Evolutionary conservation across 2,888 invertebrate species (phyloP), one percentile per base, ranked within the genome.

Genomic region (Taenaris catops): DNA sequence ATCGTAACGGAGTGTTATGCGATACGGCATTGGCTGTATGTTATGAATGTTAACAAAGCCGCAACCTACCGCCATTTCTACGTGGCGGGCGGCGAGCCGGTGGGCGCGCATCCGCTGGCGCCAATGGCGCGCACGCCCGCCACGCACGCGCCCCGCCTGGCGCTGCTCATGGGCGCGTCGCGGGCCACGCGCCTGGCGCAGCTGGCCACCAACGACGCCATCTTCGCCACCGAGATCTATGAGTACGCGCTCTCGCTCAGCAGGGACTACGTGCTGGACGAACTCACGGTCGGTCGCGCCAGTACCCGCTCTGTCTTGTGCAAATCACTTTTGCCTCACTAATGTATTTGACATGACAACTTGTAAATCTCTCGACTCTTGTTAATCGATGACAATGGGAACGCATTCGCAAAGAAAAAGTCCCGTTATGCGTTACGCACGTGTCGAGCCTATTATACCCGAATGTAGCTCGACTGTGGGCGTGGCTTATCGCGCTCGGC

Each of bases 41-140:
- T 3, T n/a, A 16, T 16, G 1, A 3, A 16, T 16, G 3, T 16
- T n/a, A n/a, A n/a, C n/a, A n/a, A n/a, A n/a, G n/a, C n/a, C n/a
- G n/a, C n/a, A n/a, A n/a, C n/a, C n/a, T n/a, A n/a, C n/a, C 98
- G 99, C 73, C 97, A 99, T 78, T 98, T 98, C 75, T 98, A 98
- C 87, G 84, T 99, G 56, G 92, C 97, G 80, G 96, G 94, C 1
- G 93, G 94, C 55, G 89, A 90, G 41, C 89, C 86, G 28, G 88
- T 91, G 68, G 81, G 88, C 10, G 68, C 58, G 20, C 81, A 83
- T 74, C 76, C 42, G 55, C 70, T 57, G 18, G 45, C 35, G 70
- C 44, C 68, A 63, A 60, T 41, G 40, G 31, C 29, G 38, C 64
- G 49, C 38, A 27, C 35, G 39, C 17, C 31, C 45, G 38, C 29